Base-by-base conservation (phyloP, 2,888 invertebrate genomes). In the Orthonychiurus folsomi region DNA sequence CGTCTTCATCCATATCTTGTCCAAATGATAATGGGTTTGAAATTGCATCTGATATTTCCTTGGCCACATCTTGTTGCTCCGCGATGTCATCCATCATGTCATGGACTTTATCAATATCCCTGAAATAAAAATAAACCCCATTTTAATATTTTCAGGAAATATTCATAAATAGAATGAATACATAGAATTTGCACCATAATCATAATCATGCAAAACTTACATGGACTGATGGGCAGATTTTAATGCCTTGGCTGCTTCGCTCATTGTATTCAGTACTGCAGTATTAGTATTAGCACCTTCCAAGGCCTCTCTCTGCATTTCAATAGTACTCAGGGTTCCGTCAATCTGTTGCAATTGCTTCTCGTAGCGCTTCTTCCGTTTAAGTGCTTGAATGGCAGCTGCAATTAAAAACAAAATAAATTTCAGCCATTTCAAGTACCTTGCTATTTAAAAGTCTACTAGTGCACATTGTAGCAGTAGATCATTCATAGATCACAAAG, bases 71-170 rank as follows among this genome's bases (percentile, higher is more conserved):
- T 79, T 97, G 97, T 75, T 99, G 97, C 75, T 99, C 99, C 3
- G 95, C 95, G 71, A 99, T 94, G 74, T 99, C 97, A 77, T 99
- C 99, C 96, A 99, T 97, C 81, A 99, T 88, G 75, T 97, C 94
- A 77, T 99, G 97, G 1, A 99, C 97, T 81, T 97, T 88, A 80
- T 96, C 95, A 53, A 96, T 91, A 78, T 96, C 93, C 84, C 37
- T 37, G 37, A 5, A 37, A 37, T 37, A 9, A n/a, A n/a, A n/a
- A n/a, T n/a, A n/a, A n/a, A n/a, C n/a, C n/a, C n/a, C n/a, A n/a
- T n/a, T n/a, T n/a, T n/a, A n/a, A n/a, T n/a, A 37, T 9, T 37
- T 37, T 9, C 37, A 37, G 5, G 9, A 37, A 37, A 37, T 9
- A 37, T 37, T 37, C 5, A 37, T 9, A 15, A 37, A 5, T 9